These are phyloP conservation scores for Mimumesa dahlbomi DNA, from an alignment of 2,888 invertebrate species.

Conservation along the genomic window DNA sequence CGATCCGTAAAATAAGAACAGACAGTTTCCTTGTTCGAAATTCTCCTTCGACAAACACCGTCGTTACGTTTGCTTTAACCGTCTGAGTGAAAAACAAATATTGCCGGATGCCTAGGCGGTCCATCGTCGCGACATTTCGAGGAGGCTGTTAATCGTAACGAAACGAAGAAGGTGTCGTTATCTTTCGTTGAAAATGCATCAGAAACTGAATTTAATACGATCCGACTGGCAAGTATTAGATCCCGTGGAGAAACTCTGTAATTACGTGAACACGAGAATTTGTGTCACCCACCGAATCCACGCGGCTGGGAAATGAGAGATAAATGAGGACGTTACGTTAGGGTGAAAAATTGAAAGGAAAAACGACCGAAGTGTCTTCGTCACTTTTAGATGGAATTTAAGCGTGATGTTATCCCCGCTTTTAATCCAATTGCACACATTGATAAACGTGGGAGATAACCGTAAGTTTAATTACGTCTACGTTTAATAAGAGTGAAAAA, in stretches of 20 bases:
- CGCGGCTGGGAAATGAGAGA: neutral
- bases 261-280: constrained; percentile 52
- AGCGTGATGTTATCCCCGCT: too few relatives aligned
- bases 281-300: constrained; percentile 33
- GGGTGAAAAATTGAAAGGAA: neutral
- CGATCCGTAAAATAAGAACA: neutral
- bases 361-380: too few relatives aligned
- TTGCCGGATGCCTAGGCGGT: constrained; percentile 40
- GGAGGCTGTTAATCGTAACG: constrained; percentile 23
- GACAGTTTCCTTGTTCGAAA: constrained; percentile 38
- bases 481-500: neutral
- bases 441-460: too few relatives aligned
- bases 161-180: constrained; percentile 59
- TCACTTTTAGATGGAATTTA: too few relatives aligned
- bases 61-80: constrained; percentile 50
- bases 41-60: constrained; percentile 39
- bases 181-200: constrained; percentile 54
- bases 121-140: constrained; percentile 24
- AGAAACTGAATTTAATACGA: constrained; percentile 48
- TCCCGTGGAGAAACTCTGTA: constrained; percentile 38
- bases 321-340: constrained; percentile 2
- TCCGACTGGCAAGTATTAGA: constrained; percentile 35
- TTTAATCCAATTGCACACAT: too few relatives aligned
- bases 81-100: constrained; percentile 63
- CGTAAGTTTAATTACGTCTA: neutral